A percentile compares a stretch with the other conserved stretches of the same genome.
These are phyloP conservation scores for Erannis defoliaria DNA, from an alignment of 2,888 invertebrate genomes.

Conservation along the genomic window DNA sequence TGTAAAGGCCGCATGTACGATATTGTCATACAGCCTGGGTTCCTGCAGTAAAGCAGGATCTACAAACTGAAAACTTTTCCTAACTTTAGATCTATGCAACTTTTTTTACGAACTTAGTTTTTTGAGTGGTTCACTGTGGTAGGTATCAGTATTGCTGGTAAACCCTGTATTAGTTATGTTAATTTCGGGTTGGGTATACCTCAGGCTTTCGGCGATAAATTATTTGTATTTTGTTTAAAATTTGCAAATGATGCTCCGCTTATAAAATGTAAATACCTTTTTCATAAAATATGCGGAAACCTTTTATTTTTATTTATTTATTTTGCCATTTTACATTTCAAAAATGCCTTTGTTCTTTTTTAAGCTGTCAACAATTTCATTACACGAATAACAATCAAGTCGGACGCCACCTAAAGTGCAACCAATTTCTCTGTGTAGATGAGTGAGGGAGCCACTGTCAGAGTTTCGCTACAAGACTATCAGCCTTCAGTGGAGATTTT, in stretches of 20 bases:
- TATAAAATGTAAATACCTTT: background rate
- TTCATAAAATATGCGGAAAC: conserved; percentile 5
- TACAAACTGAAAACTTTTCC: too few relatives aligned
- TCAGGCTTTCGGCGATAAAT: too few relatives aligned
- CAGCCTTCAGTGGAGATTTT: background rate
- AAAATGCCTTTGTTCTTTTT: conserved; percentile 22
- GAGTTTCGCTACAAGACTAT: background rate
- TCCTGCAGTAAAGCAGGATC: too few relatives aligned
- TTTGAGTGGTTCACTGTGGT: too few relatives aligned
- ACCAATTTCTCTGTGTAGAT: background rate
- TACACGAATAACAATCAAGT: conserved; percentile 20
- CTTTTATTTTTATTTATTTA: conserved; percentile 2
- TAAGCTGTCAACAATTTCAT: conserved; percentile 32
- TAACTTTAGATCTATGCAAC: too few relatives aligned
- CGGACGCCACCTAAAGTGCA: conserved; percentile 19
- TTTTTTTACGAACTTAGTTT: too few relatives aligned
- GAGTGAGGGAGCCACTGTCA: background rate
- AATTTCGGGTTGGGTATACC: too few relatives aligned
- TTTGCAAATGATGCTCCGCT: background rate
- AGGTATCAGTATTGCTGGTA: too few relatives aligned
- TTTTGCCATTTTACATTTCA: background rate
- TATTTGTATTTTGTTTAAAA: too few relatives aligned
- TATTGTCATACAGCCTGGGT: too few relatives aligned
- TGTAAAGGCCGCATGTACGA: too few relatives aligned
- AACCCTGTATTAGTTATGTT: too few relatives aligned